A percentile compares a stretch with the other conserved stretches of the same genome.
Evolutionary conservation across 2,888 invertebrate genomes (phyloP).

Genomic region (Eristalis arbustorum): DNA sequence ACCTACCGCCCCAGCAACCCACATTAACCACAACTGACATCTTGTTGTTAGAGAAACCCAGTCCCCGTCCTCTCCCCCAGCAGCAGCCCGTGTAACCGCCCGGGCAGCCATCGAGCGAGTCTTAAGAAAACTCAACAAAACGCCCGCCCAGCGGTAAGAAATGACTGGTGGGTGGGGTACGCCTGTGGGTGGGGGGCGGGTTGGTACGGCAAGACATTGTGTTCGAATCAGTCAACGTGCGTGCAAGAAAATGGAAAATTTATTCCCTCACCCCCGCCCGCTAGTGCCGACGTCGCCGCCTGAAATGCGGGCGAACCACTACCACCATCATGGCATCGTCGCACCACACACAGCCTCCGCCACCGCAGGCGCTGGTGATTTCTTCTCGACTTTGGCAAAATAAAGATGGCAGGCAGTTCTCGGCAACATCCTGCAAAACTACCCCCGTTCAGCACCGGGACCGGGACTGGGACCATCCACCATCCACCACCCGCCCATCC

Average conservation of each 20-base stretch:
- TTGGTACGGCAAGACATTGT: background rate
- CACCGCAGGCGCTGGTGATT: slow-evolving; percentile 12
- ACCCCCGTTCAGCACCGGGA: background rate
- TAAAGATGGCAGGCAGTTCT: slow-evolving; percentile 47
- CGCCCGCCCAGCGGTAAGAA: background rate
- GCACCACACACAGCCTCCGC: background rate
- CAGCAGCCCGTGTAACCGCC: background rate
- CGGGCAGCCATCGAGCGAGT: background rate
- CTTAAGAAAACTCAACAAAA: background rate
- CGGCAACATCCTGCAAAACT: slow-evolving; percentile 28
- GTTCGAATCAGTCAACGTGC: slow-evolving; percentile 40
- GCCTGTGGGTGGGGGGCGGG: background rate
- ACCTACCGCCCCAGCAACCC: slow-evolving; percentile 2
- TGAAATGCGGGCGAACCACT: background rate
- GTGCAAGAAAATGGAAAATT: slow-evolving; percentile 34
- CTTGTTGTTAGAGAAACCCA: slow-evolving; percentile 4
- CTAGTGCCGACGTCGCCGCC: background rate
- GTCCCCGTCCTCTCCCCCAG: background rate
- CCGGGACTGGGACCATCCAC: background rate
- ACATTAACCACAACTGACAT: slow-evolving; percentile 42
- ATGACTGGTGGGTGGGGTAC: background rate
- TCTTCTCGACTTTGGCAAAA: slow-evolving; percentile 28
- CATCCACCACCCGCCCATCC: background rate
- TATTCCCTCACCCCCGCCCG: background rate
- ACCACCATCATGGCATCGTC: background rate